phyloP scores from a whole-genome alignment of 2,888 invertebrate species.

The Euclidia mi region DNA sequence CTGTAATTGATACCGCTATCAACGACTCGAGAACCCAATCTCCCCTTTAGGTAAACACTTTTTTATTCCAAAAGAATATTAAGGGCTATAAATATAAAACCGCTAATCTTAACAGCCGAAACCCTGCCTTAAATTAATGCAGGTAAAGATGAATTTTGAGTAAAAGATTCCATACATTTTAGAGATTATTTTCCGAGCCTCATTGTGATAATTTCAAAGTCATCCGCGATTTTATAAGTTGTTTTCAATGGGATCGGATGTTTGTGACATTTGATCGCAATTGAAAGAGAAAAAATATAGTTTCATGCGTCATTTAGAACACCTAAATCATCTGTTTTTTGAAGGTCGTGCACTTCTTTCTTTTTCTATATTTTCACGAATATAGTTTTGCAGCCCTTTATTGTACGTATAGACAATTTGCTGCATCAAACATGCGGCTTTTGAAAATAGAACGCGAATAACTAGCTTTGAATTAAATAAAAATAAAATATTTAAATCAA shows the following conservation, averaged over 20 bases:
- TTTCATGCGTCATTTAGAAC: slow-evolving; percentile 13
- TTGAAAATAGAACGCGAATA: no score
- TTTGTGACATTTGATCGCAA: slow-evolving; percentile 41
- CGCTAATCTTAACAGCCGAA: slow-evolving; percentile 12
- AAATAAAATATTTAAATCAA: no score
- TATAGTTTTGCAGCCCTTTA: no score
- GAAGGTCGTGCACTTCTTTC: background rate
- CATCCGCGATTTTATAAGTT: slow-evolving; percentile 53
- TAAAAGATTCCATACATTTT: slow-evolving; percentile 10
- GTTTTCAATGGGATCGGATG: slow-evolving; percentile 49
- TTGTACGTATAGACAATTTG: no score
- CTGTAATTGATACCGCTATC: slow-evolving; percentile 56
- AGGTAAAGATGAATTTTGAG: slow-evolving; percentile 12
- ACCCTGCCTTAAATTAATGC: slow-evolving; percentile 15
- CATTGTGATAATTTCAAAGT: slow-evolving; percentile 55
- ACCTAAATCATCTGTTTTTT: slow-evolving; percentile 13
- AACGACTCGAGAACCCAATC: slow-evolving; percentile 36
- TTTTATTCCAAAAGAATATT: slow-evolving; percentile 52
- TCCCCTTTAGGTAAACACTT: slow-evolving; percentile 49
- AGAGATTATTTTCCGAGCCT: slow-evolving; percentile 34
- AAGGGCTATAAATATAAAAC: slow-evolving; percentile 21
- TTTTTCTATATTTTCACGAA: no score
- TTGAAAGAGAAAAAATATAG: slow-evolving; percentile 28
- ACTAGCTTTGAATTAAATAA: no score
- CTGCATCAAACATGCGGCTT: no score